Evolutionary conservation across 2,888 invertebrate species (phyloP).

Genomic region (Drosophila diplacantha): DNA sequence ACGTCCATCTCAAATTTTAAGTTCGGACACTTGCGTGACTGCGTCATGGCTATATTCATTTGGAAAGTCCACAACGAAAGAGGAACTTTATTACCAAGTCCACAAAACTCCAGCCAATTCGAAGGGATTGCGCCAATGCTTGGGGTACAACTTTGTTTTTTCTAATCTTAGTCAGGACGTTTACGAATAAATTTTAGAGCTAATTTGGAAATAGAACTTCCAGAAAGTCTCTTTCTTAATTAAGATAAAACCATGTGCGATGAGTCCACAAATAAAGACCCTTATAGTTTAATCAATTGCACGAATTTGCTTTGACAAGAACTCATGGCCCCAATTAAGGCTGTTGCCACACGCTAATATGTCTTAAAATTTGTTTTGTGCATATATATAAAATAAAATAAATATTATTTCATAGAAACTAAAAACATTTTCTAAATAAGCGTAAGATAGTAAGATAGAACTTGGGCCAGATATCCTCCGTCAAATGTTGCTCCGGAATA

Average conservation of each 20-base stretch:
- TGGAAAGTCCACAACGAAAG: neutral
- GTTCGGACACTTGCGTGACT: conserved; percentile 37
- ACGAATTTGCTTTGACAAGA: neutral
- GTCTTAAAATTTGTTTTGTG: neutral
- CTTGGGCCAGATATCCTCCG: too few relatives aligned
- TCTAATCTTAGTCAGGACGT: neutral
- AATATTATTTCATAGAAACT: neutral
- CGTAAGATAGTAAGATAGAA: neutral
- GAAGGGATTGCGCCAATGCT: neutral
- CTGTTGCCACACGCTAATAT: neutral
- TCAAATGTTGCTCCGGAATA: too few relatives aligned
- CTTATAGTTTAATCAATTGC: neutral
- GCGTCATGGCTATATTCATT: conserved; percentile 15
- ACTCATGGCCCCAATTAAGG: neutral
- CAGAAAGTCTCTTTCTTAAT: too few relatives aligned
- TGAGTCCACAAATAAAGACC: too few relatives aligned
- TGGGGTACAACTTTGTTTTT: neutral
- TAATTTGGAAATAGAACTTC: neutral
- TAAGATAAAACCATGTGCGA: too few relatives aligned
- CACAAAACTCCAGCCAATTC: conserved; percentile 1
- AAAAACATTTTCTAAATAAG: neutral
- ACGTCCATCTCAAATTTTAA: conserved; percentile 34
- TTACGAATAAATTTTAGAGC: neutral
- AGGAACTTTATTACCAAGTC: neutral
- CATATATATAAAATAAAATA: neutral